Percentiles rank a stretch among this genome's conserved stretches.
Evolutionary conservation across 2,888 invertebrate genomes (phyloP).

Genomic region (Drosophila yooni): DNA sequence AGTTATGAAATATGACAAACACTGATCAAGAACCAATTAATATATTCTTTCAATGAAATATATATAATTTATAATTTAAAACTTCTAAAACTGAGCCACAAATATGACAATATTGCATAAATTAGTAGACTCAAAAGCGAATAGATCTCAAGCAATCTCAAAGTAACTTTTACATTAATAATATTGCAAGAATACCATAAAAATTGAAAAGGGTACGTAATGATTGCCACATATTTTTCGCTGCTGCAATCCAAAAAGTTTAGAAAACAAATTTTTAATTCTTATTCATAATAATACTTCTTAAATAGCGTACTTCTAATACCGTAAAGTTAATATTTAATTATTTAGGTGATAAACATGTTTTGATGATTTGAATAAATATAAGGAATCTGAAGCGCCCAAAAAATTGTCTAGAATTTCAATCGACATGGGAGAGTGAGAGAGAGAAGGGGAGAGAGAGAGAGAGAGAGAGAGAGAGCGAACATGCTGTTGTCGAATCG

Average conservation of each 20-base stretch:
- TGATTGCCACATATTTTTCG: background rate
- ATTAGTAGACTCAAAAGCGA: background rate
- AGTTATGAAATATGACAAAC: background rate
- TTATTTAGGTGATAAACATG: background rate
- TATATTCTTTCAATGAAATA: background rate
- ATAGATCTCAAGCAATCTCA: background rate
- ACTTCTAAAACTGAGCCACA: no score
- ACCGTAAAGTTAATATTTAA: background rate
- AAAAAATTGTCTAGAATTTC: constrained; percentile 1
- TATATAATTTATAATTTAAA: no score
- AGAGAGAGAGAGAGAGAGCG: background rate
- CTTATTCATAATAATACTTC: background rate
- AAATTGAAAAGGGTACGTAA: background rate
- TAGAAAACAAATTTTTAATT: background rate
- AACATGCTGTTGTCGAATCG: background rate
- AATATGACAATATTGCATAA: background rate
- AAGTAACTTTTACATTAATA: background rate
- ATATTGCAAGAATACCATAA: background rate
- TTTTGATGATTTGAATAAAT: background rate
- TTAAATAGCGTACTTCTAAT: background rate
- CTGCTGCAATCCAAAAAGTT: background rate
- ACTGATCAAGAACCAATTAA: background rate
- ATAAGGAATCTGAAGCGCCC: background rate
- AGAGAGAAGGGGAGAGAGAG: background rate
- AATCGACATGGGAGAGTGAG: background rate